These are phyloP conservation scores for Neosilurus mollespiculum DNA, from an alignment of 2,797 vertebrate genomes.

Conservation along the genomic window DNA sequence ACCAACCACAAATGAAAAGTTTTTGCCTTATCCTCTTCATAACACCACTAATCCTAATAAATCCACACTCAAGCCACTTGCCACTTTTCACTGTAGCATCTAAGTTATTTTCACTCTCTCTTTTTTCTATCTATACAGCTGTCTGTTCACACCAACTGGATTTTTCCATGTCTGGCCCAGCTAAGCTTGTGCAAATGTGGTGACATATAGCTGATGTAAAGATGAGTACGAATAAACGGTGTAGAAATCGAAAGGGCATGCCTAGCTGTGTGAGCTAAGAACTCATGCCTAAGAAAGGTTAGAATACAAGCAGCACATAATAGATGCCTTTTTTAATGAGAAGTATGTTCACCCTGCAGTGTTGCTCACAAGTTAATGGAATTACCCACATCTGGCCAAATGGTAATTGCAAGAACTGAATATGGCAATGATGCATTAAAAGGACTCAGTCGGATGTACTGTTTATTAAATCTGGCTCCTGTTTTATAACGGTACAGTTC, in stretches of 20 bases:
- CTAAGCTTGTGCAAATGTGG: background rate
- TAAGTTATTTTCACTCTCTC: background rate
- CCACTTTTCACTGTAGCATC: background rate
- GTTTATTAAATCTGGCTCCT: background rate
- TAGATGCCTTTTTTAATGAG: background rate
- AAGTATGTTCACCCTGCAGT: conserved; percentile 9
- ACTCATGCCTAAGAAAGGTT: background rate
- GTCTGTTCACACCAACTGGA: conserved; percentile 24
- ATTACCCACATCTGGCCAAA: conserved; percentile 7
- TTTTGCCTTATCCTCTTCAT: background rate
- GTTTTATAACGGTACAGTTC: background rate
- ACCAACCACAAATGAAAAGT: background rate
- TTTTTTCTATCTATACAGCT: background rate
- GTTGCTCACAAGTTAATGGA: conserved; percentile 20
- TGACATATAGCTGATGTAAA: conserved; percentile 1
- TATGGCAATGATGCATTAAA: conserved; percentile 19
- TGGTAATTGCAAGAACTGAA: background rate
- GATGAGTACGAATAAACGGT: background rate
- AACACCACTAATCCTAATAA: background rate
- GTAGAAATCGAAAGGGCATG: background rate
- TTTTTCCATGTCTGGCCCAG: conserved; percentile 4
- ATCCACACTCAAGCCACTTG: background rate
- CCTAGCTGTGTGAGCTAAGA: background rate
- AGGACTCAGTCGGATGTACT: background rate
- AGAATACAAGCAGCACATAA: conserved; percentile 1